Conservation (phyloP, 2,113 vertebrate species). For the Hippocampus guttulatus region DNA sequence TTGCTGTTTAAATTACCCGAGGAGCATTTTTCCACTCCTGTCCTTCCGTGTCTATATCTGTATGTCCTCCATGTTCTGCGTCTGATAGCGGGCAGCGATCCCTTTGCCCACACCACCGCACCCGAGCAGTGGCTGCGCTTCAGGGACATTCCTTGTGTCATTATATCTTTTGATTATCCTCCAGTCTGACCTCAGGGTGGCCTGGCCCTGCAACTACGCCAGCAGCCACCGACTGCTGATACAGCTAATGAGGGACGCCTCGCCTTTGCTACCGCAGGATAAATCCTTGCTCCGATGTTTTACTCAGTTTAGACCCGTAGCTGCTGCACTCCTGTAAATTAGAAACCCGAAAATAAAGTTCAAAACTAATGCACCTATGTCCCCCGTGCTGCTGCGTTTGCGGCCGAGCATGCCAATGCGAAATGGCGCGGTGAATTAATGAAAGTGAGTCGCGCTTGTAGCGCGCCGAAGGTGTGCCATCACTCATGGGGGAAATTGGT, state of each 20-base stretch:
- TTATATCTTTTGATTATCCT: constrained; percentile 62
- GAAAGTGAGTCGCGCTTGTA: constrained; percentile 9
- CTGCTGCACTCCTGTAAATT: constrained; percentile 30
- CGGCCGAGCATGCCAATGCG: constrained; percentile 21
- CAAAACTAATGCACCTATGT: constrained; percentile 12
- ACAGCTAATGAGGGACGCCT: constrained; percentile 52
- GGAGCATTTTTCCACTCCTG: background rate
- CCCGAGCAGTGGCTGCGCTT: constrained; percentile 25
- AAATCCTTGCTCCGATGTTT: constrained; percentile 49
- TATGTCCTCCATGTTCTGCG: constrained; percentile 3
- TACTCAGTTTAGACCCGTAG: constrained; percentile 25
- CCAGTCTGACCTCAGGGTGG: constrained; percentile 39
- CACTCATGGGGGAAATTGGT: constrained; percentile 33
- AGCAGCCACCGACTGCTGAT: constrained; percentile 22
- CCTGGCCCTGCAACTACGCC: constrained; percentile 34
- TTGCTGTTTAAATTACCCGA: background rate
- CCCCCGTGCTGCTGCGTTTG: constrained; percentile 12
- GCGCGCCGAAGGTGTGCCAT: constrained; percentile 1
- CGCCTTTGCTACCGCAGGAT: constrained; percentile 32
- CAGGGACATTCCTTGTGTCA: constrained; percentile 51
- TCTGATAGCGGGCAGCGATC: constrained; percentile 17
- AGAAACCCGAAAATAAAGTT: constrained; percentile 39
- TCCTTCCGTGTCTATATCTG: constrained; percentile 12
- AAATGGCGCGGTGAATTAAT: constrained; percentile 14
- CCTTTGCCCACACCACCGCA: background rate